Evolutionary conservation across 2,888 invertebrate species (phyloP).

Genomic region (Cancer borealis): DNA sequence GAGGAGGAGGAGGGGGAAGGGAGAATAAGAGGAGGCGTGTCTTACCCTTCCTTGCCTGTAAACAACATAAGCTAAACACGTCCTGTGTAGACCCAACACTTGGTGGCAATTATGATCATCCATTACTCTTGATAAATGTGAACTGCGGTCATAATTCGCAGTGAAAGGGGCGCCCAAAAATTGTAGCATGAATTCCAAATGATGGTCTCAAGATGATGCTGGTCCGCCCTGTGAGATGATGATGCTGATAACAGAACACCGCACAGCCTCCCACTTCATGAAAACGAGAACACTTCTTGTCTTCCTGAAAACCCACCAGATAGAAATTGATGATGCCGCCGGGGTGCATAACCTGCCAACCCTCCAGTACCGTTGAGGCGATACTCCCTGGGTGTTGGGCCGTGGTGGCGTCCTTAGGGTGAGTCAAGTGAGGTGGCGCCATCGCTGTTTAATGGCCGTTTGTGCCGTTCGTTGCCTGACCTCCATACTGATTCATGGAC

Average conservation of each 20-base stretch:
- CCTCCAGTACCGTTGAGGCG: slow-evolving; percentile 39
- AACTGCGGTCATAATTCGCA: slow-evolving; percentile 57
- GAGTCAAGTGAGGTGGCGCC: slow-evolving; percentile 72
- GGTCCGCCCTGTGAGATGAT: not conserved
- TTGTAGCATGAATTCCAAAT: slow-evolving; percentile 59
- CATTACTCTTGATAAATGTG: slow-evolving; percentile 69
- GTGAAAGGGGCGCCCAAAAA: slow-evolving; percentile 42
- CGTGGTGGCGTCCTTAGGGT: slow-evolving; percentile 56
- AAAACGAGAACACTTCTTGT: slow-evolving; percentile 72
- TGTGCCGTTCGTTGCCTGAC: slow-evolving; percentile 72
- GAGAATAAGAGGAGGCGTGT: not conserved
- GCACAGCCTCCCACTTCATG: slow-evolving; percentile 56
- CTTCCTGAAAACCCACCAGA: slow-evolving; percentile 68
- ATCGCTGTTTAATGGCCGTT: slow-evolving; percentile 71
- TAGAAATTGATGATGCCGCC: slow-evolving; percentile 71
- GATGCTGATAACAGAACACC: not conserved
- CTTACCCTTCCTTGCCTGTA: slow-evolving; percentile 21
- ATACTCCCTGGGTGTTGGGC: slow-evolving; percentile 44
- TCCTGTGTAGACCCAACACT: slow-evolving; percentile 57
- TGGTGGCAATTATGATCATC: slow-evolving; percentile 69
- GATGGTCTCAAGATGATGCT: slow-evolving; percentile 46
- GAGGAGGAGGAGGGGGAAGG: slow-evolving; percentile 1
- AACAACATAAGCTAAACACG: slow-evolving; percentile 55
- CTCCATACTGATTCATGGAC: slow-evolving; percentile 73
- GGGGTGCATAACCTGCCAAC: slow-evolving; percentile 52